These are phyloP conservation scores for Acanthosepion pharaonis DNA, from an alignment of 2,888 invertebrate genomes.

Conservation along the genomic window DNA sequence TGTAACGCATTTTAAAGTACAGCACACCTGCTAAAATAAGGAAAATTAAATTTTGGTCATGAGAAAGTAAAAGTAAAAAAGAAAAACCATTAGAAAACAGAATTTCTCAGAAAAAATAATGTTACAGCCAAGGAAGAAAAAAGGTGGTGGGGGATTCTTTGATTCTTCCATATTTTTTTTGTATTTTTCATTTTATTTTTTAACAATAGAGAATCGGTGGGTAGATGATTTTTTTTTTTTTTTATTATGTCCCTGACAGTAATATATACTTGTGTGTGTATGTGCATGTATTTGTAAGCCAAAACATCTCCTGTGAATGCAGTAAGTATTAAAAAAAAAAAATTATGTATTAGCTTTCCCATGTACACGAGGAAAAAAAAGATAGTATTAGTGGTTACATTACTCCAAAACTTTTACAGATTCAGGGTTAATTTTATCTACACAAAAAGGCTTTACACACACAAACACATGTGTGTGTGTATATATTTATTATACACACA, in stretches of 20 bases:
- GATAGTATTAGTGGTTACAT: not conserved
- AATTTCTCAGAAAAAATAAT: not conserved
- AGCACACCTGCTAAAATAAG: constrained; percentile 6
- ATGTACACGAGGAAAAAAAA: not conserved
- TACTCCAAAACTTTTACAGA: constrained; percentile 5
- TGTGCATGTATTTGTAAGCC: not conserved
- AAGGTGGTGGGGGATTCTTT: not conserved
- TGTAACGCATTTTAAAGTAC: not conserved
- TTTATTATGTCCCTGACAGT: not conserved
- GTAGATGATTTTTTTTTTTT: not conserved
- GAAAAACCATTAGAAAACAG: not conserved
- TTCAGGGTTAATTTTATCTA: constrained; percentile 33
- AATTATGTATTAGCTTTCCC: not conserved
- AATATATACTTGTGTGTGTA: not conserved
- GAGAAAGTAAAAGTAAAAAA: constrained; percentile 13
- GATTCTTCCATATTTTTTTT: not conserved
- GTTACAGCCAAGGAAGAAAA: constrained; percentile 2
- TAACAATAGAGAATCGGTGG: constrained; percentile 15
- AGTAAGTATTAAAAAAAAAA: not conserved
- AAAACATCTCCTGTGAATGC: constrained; percentile 15
- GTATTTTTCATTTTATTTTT: not conserved
- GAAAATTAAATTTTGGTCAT: not conserved
- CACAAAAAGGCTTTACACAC: constrained; percentile 1
- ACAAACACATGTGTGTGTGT: not conserved
- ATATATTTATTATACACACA: too few species aligned